Evolutionary conservation across 2,888 invertebrate species (phyloP).

Genomic region (Macaria liturata): DNA sequence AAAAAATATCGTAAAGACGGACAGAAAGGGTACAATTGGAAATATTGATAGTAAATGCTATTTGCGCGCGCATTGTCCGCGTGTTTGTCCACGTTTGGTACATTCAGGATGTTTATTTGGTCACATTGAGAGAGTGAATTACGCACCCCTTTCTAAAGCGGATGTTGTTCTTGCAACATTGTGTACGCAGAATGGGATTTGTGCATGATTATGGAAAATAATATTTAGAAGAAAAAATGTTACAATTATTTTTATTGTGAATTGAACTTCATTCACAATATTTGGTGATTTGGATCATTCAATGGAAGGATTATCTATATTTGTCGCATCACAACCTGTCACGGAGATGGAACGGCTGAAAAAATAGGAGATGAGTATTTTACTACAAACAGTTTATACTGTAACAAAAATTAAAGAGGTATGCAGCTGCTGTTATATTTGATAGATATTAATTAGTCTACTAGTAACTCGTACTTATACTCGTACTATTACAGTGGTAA

Average conservation of each 20-base stretch:
- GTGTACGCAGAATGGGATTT: slow-evolving; percentile 53
- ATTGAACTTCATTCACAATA: slow-evolving; percentile 28
- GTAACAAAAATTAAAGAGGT: not conserved
- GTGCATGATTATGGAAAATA: slow-evolving; percentile 44
- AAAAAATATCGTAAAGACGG: slow-evolving; percentile 41
- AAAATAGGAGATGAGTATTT: not conserved
- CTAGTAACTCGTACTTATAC: no score
- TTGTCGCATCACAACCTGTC: slow-evolving; percentile 11
- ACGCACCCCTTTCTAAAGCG: slow-evolving; percentile 60
- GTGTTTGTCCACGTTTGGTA: slow-evolving; percentile 76
- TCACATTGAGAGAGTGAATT: slow-evolving; percentile 63
- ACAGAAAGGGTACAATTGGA: slow-evolving; percentile 54
- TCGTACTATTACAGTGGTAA: no score
- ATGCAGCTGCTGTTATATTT: no score
- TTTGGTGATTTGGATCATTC: slow-evolving; percentile 15
- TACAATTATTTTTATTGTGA: slow-evolving; percentile 43
- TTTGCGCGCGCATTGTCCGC: slow-evolving; percentile 51
- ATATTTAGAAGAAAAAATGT: slow-evolving; percentile 38
- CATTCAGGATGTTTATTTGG: slow-evolving; percentile 55
- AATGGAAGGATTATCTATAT: slow-evolving; percentile 9
- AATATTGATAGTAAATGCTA: slow-evolving; percentile 66
- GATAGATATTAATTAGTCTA: no score
- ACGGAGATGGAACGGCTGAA: not conserved
- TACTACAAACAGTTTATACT: not conserved
- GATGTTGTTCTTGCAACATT: slow-evolving; percentile 70